Conservation (phyloP, 2,888 invertebrate genomes). For the Clitarchus hookeri region DNA sequence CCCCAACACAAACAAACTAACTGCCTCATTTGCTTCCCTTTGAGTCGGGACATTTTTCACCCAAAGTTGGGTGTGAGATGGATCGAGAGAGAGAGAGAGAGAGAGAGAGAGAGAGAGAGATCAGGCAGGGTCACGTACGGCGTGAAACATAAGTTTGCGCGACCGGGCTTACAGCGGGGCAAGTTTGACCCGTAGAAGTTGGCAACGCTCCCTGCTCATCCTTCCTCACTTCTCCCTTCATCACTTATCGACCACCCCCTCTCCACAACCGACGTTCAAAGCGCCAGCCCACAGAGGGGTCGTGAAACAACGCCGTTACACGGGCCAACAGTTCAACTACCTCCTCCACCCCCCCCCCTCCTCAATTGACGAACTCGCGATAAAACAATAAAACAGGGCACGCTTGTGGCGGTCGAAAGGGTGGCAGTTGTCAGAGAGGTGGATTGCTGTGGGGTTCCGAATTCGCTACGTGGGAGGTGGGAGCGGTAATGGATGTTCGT, state of each 20-base stretch:
- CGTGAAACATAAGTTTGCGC: slow-evolving; percentile 6
- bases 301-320: not conserved
- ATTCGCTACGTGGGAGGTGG: not conserved
- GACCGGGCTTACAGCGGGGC: not conserved
- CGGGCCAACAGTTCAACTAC: not conserved
- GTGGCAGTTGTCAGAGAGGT: not conserved
- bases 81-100: too few relatives aligned
- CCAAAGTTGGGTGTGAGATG: too few relatives aligned
- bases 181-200: not conserved
- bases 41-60: too few relatives aligned
- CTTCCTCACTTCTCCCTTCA: not conserved
- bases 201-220: not conserved
- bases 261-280: not conserved
- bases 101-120: not conserved
- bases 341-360: not conserved
- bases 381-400: not conserved
- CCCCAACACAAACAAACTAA: too few relatives aligned
- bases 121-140: not conserved
- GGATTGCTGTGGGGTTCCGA: not conserved
- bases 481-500: not conserved
- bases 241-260: not conserved
- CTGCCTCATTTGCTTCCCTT: too few relatives aligned
- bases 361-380: not conserved
- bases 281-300: not conserved
- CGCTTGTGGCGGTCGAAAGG: not conserved